These are phyloP conservation scores for Otocyon megalotis DNA, from an alignment of 2,113 vertebrate genomes.

Conservation along the genomic window DNA sequence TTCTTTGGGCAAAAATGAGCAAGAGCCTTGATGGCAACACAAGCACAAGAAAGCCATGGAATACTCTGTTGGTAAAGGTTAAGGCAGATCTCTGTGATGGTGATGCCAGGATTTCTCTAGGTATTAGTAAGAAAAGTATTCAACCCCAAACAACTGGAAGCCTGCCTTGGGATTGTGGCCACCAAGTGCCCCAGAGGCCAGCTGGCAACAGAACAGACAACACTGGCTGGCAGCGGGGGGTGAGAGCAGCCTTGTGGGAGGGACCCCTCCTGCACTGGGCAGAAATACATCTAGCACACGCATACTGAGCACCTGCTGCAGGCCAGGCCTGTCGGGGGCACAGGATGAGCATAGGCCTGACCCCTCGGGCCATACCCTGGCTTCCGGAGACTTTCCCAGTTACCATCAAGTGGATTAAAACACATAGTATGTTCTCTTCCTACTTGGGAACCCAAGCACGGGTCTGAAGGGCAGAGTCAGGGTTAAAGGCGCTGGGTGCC, in stretches of 20 bases:
- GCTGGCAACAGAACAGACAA: too few relatives aligned
- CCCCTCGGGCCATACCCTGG: neutral
- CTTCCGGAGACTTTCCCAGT: neutral
- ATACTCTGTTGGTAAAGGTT: neutral
- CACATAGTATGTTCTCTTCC: neutral
- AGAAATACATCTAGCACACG: neutral
- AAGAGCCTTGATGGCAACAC: neutral
- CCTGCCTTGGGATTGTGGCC: neutral
- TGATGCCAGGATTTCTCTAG: neutral
- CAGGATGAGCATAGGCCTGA: neutral
- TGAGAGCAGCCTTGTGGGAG: neutral
- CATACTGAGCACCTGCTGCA: neutral
- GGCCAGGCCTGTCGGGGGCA: neutral
- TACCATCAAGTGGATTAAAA: neutral
- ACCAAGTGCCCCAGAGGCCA: neutral
- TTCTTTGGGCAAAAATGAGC: neutral
- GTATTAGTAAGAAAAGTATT: neutral
- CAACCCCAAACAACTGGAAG: neutral
- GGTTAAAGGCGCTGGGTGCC: neutral
- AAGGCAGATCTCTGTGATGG: neutral
- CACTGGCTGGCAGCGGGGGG: neutral
- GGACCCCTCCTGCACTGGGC: accelerated
- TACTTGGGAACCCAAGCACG: neutral
- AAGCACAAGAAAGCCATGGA: neutral
- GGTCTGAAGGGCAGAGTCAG: neutral